Evolutionary conservation across 2,888 invertebrate species (phyloP), one percentile per base, ranked within the genome.

Genomic region (Plusia festucae): DNA sequence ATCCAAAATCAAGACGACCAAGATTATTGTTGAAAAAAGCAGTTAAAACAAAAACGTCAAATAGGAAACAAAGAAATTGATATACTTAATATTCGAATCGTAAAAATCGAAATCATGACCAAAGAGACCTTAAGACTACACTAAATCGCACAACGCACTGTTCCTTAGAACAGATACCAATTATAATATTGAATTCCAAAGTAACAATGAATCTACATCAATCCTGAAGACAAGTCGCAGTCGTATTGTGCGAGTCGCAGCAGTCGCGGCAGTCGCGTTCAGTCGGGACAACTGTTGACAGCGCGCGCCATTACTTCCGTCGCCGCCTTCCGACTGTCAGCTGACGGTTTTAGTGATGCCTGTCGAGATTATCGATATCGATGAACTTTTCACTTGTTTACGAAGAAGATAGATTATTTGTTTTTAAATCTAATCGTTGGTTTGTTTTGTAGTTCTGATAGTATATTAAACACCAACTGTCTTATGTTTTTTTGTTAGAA

Each of bases 231-330:
- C 40, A 52, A 61, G 58, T 61, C 9, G 18, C 20, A 55, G 58
- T 20, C 66, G 61, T 57, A 60, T 60, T 55, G 32, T 60, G 18
- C 9, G 58, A 18, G 59, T 59, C 60, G 46, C 65, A 18, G 22
- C 74, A 73, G 82, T 73, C 76, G 79, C 70, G 70, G 62, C 66
- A 76, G 71, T 70, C 56, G 62, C 67, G 68, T 72, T 66, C 67
- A 70, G 75, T 68, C 74, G 76, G 81, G 82, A 81, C 81, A 79
- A 82, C 83, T 80, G 85, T 70, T 88, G 90, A 90, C 91, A 88
- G 87, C 81, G 84, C 82, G 83, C 87, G 84, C 86, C 91, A 91
- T 89, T 89, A 88, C 90, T 91, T 92, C 92, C 91, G 91, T 87
- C 88, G 87, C 82, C 84, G 85, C 83, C 88, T 90, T 91, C 91